Conservation (phyloP, 2,888 invertebrate genomes). For the Plebejus argus region DNA sequence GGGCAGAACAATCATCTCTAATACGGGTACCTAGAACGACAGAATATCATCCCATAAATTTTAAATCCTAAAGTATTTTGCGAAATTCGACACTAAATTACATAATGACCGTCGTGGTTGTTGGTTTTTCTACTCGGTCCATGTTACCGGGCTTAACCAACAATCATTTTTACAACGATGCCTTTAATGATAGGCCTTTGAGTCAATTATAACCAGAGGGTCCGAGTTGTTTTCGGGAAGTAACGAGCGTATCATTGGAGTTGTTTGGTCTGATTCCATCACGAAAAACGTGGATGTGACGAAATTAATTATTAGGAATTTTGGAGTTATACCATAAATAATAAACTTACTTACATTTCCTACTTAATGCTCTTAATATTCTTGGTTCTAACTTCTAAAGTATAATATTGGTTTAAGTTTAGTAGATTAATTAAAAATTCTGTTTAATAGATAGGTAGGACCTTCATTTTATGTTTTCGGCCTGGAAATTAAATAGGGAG, state of each 20-base stretch:
- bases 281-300: not conserved
- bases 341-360: no score
- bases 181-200: slow-evolving; percentile 77
- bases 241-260: slow-evolving; percentile 67
- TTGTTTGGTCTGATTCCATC: slow-evolving; percentile 51
- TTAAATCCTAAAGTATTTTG: slow-evolving; percentile 13
- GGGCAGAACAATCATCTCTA: not conserved
- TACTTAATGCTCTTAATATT: no score
- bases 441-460: no score
- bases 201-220: slow-evolving; percentile 78
- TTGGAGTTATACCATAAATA: not conserved
- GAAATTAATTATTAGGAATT: not conserved
- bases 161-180: slow-evolving; percentile 71
- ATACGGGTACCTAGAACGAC: not conserved
- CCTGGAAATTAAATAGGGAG: no score
- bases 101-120: slow-evolving; percentile 49
- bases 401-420: no score
- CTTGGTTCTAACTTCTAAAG: no score
- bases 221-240: slow-evolving; percentile 69
- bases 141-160: slow-evolving; percentile 66
- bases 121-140: slow-evolving; percentile 75
- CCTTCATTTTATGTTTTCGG: no score
- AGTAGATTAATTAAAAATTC: no score
- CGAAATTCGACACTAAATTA: slow-evolving; percentile 21
- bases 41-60: not conserved